Base-by-base conservation (phyloP, 2,113 vertebrate genomes). In the Sakesphorus luctuosus region DNA sequence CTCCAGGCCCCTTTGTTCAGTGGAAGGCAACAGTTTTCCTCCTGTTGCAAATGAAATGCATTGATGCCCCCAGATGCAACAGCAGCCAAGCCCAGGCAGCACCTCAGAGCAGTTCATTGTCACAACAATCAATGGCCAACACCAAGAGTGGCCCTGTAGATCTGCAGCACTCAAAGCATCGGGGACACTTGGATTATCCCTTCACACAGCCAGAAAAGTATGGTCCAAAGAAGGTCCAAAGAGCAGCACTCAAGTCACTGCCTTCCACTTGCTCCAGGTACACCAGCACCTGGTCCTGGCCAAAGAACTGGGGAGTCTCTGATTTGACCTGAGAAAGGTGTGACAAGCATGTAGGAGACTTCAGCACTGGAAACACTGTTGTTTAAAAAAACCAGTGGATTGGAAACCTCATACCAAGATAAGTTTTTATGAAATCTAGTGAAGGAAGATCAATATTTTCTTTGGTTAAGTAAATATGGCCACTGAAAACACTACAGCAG, bases 141-240 rank as follows among this genome's bases (percentile, higher is more conserved):
- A 0, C n/a, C 0, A 0, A 49, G 16, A 58, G 50, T 1, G 0
- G 31, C 28, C 18, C 73, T n/a, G 56, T 9, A 5, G 13, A 76
- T 44, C 0, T 25, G 36, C 55, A 49, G 40, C 33, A 13, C 35
- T 55, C 83, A 26, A 33, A 38, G 59, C 11, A 1, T 59, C 0
- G 0, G 6, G 52, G 36, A 80, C 11, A 31, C 18, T 29, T 3
- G 44, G 66, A 65, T 90, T 68, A 69, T 25, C 62, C 40, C 62
- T 18, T 16, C 35, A 9, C 6, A 18, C 0, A 0, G 53, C 6
- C 9, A 23, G 53, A 38, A 66, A 31, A 84, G 9, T 49, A 25
- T 0, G 0, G 49, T 58, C 13, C 10, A 10, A 35, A 43, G 26
- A 35, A 35, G n/a, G 0, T 10, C 18, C 36, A 58, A 63, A 35